Base-by-base conservation (phyloP, 2,797 vertebrate species). In the Tenualosa thibaudeaui region DNA sequence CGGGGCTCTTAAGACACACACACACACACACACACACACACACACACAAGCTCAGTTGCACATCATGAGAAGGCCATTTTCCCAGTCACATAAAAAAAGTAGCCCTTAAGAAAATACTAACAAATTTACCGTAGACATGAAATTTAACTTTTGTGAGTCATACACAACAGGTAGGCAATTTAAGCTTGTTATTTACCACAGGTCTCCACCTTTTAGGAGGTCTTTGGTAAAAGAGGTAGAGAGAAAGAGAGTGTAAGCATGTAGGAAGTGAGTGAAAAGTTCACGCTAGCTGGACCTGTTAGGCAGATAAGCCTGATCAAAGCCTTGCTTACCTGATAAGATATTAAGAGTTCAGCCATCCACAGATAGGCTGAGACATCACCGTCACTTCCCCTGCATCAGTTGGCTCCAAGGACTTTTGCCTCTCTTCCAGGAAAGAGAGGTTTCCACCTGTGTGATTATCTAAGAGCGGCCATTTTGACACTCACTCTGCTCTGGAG, bases 291-390 rank as follows among this genome's bases (percentile, higher is more conserved):
- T 86, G 60, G 81, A 84, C 85, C 68, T 54, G 50, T 60, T 83
- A 17, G 81, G 56, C 81, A 84, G 84, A 87, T 86, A 87, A 86
- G 84, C 50, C 53, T 62, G 86, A 87, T 88, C 83, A 86, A 88
- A 83, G 84, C 83, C 84, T 53, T 50, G 78, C 82, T 84, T 26
- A 22, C 71, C 37, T 84, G 87, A 86, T 88, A 84, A 87, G 83
- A 89, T 87, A 84, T 84, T 84, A 81, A 82, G 81, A 84, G 68
- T 56, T 40, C 85, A 83, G 84, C 84, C 17, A 49, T 83, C 82
- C 82, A 19, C 84, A 81, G 81, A 84, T 84, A 86, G 85, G 85
- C 84, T 49, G 83, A 81, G 81, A 81, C 75, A 62, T 85, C 84
- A 82, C 60, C 26, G 81, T 84, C 88, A 85, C 78, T 78, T 78